Evolutionary conservation across 2,888 invertebrate species (phyloP), one percentile per base, ranked within the genome.

Genomic region (Tinea pellionella): DNA sequence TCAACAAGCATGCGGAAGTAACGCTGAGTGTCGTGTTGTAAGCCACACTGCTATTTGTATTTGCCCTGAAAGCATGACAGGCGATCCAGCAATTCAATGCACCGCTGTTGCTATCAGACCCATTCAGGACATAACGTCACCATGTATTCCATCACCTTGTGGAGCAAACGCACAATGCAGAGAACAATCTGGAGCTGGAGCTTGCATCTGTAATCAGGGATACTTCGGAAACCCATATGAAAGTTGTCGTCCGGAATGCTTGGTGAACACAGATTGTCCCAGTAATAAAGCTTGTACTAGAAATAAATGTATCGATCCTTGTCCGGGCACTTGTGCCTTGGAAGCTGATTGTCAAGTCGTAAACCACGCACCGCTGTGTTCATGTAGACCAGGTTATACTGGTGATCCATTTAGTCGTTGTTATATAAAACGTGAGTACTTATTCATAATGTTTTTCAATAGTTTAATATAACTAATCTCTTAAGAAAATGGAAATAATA

Each of bases 171-270:
- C 92, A 3, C 81, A 89, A 64, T 92, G 92, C 67, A 83, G 78
- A 65, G 90, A 89, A 69, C 89, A 89, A 65, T 80, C 81, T 24
- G 87, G 82, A 60, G 89, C 89, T 18, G 90, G 91, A 62, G 86
- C 93, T 6, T 95, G 94, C 70, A 84, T 89, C 60, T 95, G 95
- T 69, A 75, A 92, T 15, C 84, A 89, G 1, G 93, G 92, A 53
- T 93, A 92, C 69, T 90, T 91, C 63, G 95, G 95, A 63, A 92
- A 94, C 78, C 94, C 94, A n/a, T 93, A 94, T 65, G 92, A 92
- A 77, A 91, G 90, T 51, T 94, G 94, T 70, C 89, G 92, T 62
- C 93, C 93, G 19, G 93, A 94, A 81, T 94, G 94, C 71, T 80
- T 90, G 3, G 79, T 92, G 0, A 93, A 92, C 73, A 90, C 92